Evolutionary conservation across 2,888 invertebrate genomes (phyloP), one percentile per base, ranked within the genome.

Genomic region (Ecdyonurus torrentis): DNA sequence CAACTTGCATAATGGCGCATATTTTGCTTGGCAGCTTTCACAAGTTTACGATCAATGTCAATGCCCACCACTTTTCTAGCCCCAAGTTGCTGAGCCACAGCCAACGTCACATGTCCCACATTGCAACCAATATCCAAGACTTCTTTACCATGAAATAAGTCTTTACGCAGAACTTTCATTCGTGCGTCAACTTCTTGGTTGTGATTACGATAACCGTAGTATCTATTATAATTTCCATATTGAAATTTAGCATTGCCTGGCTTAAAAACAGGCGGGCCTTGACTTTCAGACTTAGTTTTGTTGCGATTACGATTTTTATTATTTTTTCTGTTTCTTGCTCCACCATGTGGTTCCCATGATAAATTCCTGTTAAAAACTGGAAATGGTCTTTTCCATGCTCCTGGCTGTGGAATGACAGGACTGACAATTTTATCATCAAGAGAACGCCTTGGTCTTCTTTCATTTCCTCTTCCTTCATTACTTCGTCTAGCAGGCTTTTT

Each of bases 71-170:
- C 87, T 67, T 88, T 87, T 66, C 83, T 83, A 1, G 97, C 95
- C 50, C 84, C 81, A 68, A 91, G 85, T 70, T 92, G 89, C 66
- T 89, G 81, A 0, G 94, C 98, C 60, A 99, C 82, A 0, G 89
- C 85, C 53, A 97, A 81, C 10, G 98, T 94, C 68, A 99, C 84
- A 73, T 95, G 92, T 1, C 99, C 99, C 65, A 93, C 89, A 76
- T 99, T 99, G 76, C 98, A 99, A 19, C 99, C 99, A 71, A 99
- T 89, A 73, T 99, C 99, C 67, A 99, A 78, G 58, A 98, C 87
- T 75, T 93, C 91, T 75, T 91, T 95, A 67, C 86, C 86, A 66
- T 85, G 81, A 74, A 98, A 96, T 71, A 96, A 80, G 70, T 92
- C 87, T 58, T 82, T 78, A 70, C 90, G 84, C 70, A 98, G 87